phyloP scores from a whole-genome alignment of 2,797 vertebrate species.

The Falco cherrug region DNA sequence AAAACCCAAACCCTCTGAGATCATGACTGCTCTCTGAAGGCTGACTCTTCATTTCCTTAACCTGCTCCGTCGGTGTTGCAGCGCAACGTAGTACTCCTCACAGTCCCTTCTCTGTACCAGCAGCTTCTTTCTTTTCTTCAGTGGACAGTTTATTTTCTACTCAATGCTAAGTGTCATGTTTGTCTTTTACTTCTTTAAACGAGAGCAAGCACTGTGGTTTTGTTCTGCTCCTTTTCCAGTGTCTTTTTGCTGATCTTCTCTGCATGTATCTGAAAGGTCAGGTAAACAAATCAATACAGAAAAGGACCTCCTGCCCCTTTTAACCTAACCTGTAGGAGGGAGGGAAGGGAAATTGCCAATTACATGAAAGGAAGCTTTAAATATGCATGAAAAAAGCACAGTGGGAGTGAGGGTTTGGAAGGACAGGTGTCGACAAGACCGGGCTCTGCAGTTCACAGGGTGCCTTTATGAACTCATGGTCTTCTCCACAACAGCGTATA shows the following conservation, averaged over 20 bases:
- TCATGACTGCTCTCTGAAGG: not conserved
- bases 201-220: not conserved
- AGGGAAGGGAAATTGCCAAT: slow-evolving; percentile 29
- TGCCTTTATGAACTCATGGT: not conserved
- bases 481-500: not conserved
- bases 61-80: not conserved
- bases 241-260: slow-evolving; percentile 56
- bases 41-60: not conserved
- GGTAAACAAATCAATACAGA: slow-evolving; percentile 70
- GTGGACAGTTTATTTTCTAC: not conserved
- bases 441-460: not conserved
- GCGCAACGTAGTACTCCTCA: not conserved
- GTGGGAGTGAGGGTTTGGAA: slow-evolving; percentile 21
- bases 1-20: not conserved
- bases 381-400: slow-evolving; percentile 44
- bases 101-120: not conserved
- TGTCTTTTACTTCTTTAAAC: slow-evolving; percentile 22
- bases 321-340: slow-evolving; percentile 38
- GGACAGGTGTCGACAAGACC: slow-evolving; percentile 49
- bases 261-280: slow-evolving; percentile 69
- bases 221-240: not conserved
- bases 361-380: slow-evolving; percentile 69
- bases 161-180: not conserved
- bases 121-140: not conserved
- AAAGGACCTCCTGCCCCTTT: slow-evolving; percentile 65